These are phyloP conservation scores for Kradibia gibbosae DNA, from an alignment of 1,140 invertebrate genomes.

Conservation along the genomic window DNA sequence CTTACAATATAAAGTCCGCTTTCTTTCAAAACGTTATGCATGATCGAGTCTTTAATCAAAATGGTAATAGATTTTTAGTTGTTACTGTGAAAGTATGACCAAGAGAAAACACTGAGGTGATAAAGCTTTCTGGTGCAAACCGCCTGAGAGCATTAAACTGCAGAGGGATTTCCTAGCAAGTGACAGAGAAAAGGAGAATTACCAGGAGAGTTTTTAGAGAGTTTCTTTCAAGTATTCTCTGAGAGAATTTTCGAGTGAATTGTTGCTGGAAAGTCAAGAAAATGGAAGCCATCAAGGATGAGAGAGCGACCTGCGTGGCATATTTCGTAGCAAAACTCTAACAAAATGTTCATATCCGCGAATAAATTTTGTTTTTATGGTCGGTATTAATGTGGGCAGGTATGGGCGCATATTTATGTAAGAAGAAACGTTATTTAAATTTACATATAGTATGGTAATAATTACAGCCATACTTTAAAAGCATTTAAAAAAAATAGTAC, in stretches of 20 bases:
- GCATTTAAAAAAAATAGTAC: no score
- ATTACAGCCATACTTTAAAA: no score
- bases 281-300: not conserved
- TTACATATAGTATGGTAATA: no score
- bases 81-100: not conserved
- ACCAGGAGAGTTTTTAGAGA: not conserved
- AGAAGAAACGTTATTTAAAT: no score
- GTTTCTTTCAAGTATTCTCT: not conserved
- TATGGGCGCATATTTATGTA: no score
- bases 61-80: not conserved
- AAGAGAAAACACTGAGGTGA: not conserved
- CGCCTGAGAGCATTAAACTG: not conserved
- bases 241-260: constrained; percentile 13
- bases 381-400: no score
- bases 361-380: no score
- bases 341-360: no score
- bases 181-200: not conserved
- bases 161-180: not conserved
- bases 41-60: not conserved
- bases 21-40: not conserved
- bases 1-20: not conserved
- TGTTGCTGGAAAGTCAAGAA: not conserved
- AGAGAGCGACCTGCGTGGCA: no score
- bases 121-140: constrained; percentile 6
- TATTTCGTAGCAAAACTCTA: no score